A percentile compares a stretch with the other conserved stretches of the same genome.
Conservation (phyloP, 2,113 vertebrate species). For the Mola mola region DNA sequence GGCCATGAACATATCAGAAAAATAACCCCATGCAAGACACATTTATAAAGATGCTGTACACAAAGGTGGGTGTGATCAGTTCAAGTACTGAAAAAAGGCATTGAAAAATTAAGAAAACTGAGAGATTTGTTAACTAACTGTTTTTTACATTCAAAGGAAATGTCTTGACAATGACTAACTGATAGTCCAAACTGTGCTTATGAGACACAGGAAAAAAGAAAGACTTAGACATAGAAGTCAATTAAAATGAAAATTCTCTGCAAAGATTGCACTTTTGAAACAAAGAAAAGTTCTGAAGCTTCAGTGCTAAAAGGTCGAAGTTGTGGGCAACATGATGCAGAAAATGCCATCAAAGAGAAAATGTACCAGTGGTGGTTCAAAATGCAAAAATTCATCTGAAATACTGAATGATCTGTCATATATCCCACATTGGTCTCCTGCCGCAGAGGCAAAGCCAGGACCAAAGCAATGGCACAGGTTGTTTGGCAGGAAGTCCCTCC, state of each 20-base stretch:
- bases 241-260: conserved; percentile 30
- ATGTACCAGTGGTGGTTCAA: conserved; percentile 51
- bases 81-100: conserved; percentile 68
- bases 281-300: conserved; percentile 17
- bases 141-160: conserved; percentile 76
- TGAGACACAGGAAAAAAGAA: conserved; percentile 9
- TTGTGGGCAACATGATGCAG: conserved; percentile 25
- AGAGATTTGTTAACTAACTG: conserved; percentile 32
- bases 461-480: conserved; percentile 73
- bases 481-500: conserved; percentile 67
- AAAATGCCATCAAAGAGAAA: conserved; percentile 21
- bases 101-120: conserved; percentile 30
- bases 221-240: neutral
- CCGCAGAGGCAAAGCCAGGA: conserved; percentile 56
- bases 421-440: conserved; percentile 32
- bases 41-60: conserved; percentile 69
- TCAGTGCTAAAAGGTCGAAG: conserved; percentile 27
- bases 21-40: conserved; percentile 34
- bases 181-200: neutral
- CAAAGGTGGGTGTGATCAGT: conserved; percentile 61
- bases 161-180: conserved; percentile 35
- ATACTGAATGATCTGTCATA: conserved; percentile 11
- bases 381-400: conserved; percentile 45
- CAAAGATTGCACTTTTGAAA: conserved; percentile 47
- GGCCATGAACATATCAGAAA: conserved; percentile 67